A percentile compares a stretch with the other conserved stretches of the same genome.
Evolutionary conservation across 2,113 vertebrate species (phyloP).

Genomic region (Muntiacus muntjak): DNA sequence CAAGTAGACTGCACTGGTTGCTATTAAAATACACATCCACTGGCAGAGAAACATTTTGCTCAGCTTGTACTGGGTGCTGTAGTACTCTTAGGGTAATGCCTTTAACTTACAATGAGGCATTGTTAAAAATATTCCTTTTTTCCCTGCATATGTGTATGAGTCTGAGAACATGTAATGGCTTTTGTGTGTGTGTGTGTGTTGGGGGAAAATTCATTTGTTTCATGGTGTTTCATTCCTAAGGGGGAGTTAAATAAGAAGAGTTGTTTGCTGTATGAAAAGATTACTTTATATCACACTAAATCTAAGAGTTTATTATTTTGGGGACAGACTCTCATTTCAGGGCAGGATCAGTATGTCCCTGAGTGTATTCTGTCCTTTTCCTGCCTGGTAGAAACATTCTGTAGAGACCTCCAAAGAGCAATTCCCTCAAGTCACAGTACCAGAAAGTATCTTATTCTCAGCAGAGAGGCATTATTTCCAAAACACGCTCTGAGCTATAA

Average conservation of each 20-base stretch:
- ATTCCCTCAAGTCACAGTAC: conserved; percentile 25
- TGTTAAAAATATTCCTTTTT: not conserved
- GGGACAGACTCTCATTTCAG: conserved; percentile 16
- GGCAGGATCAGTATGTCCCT: not conserved
- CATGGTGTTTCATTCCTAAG: not conserved
- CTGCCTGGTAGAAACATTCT: not conserved
- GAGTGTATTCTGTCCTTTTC: not conserved
- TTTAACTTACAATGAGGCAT: conserved; percentile 26
- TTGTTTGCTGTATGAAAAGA: not conserved
- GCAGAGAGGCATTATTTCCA: not conserved
- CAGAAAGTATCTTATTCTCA: conserved; percentile 35
- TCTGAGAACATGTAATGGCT: not conserved
- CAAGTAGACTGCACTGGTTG: conserved; percentile 11
- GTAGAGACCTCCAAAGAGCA: conserved; percentile 34
- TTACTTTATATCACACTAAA: conserved; percentile 23
- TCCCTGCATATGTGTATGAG: not conserved
- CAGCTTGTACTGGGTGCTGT: not conserved
- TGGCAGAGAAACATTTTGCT: conserved; percentile 7
- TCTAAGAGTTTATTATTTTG: conserved; percentile 37
- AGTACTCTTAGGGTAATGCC: not conserved
- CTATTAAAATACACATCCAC: conserved; percentile 55
- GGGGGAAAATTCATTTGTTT: not conserved
- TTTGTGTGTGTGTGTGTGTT: not conserved
- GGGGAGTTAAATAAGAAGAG: not conserved
- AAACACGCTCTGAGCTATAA: not conserved